Evolutionary conservation across 1,140 invertebrate species (phyloP).

Genomic region (Anthonomus grandis): DNA sequence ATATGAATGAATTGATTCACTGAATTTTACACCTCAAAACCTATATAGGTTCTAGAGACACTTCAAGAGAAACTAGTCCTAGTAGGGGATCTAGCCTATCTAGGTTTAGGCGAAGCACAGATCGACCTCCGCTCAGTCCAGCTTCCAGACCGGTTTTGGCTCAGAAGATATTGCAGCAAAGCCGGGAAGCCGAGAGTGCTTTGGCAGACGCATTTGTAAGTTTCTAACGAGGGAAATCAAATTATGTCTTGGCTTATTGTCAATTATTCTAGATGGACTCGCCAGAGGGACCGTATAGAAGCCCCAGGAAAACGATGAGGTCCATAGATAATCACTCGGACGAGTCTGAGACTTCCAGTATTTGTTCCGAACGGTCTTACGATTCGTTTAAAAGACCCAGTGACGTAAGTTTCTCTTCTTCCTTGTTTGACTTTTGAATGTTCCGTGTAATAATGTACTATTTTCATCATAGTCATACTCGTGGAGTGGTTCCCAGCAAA

Average conservation of each 20-base stretch:
- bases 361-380: constrained; percentile 79
- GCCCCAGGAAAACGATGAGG: constrained; percentile 39
- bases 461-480: constrained; percentile 63
- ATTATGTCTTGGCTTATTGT: background rate
- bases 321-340: constrained; percentile 55
- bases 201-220: constrained; percentile 71
- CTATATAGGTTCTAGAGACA: constrained; percentile 57
- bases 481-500: constrained; percentile 76
- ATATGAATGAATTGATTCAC: background rate
- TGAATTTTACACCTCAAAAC: background rate
- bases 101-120: constrained; percentile 49
- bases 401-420: constrained; percentile 67
- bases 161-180: constrained; percentile 81
- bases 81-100: constrained; percentile 43
- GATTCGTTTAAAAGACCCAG: constrained; percentile 76
- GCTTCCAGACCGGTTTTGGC: constrained; percentile 64
- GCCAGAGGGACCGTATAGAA: constrained; percentile 29
- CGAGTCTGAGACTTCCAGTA: constrained; percentile 91
- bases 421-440: constrained; percentile 37
- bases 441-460: constrained; percentile 11
- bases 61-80: constrained; percentile 66
- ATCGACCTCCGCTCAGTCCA: constrained; percentile 54
- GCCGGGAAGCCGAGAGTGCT: constrained; percentile 82
- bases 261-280: constrained; percentile 32
- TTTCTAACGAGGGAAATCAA: constrained; percentile 17